Conservation (phyloP, 2,113 vertebrate species). For the Donacobius atricapilla region DNA sequence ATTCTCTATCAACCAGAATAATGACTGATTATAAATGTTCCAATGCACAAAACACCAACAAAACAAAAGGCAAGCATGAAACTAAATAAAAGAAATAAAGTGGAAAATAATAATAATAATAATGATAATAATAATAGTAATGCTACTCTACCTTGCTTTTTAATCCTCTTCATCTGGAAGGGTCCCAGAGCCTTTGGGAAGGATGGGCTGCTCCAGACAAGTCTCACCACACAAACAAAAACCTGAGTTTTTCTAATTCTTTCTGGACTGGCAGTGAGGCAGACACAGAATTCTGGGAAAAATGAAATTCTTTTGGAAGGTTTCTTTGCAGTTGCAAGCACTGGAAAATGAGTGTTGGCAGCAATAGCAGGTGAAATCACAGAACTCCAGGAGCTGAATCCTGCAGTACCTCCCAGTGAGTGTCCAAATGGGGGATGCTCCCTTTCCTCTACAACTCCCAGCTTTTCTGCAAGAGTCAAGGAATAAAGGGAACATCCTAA, state of each 20-base stretch:
- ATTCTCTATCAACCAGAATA: slow-evolving; percentile 36
- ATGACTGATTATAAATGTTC: slow-evolving; percentile 55
- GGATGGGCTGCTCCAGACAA: neutral
- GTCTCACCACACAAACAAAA: neutral
- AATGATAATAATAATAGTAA: neutral
- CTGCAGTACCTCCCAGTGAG: neutral
- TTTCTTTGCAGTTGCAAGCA: neutral
- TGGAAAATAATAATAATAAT: neutral
- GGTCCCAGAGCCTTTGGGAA: neutral
- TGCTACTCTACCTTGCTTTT: neutral
- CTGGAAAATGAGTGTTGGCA: neutral
- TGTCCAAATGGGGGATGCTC: neutral
- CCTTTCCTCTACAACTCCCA: neutral
- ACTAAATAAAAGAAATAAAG: slow-evolving; percentile 12
- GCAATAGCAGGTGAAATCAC: neutral
- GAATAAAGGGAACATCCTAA: neutral
- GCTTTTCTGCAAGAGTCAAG: neutral
- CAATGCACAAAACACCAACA: neutral
- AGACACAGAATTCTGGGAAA: neutral
- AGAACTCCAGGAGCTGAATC: neutral
- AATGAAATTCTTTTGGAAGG: neutral
- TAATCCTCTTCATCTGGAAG: neutral
- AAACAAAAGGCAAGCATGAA: slow-evolving; percentile 19
- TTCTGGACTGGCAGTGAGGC: neutral
- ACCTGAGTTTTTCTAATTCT: neutral